Evolutionary conservation across 2,888 invertebrate species (phyloP).

Genomic region (Zelleria hepariella): DNA sequence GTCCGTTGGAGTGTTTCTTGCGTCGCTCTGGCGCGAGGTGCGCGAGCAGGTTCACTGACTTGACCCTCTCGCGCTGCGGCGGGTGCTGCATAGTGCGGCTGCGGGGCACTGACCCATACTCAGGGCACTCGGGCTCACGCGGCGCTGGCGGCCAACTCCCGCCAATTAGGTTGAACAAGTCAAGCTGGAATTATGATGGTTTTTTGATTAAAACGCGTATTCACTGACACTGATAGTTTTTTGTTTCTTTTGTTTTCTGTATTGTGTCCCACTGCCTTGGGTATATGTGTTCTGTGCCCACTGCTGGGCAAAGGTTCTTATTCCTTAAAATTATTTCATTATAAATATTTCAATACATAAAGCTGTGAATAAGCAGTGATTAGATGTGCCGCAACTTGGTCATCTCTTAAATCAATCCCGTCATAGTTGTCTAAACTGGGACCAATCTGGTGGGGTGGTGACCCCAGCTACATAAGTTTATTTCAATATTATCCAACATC

Average conservation of each 20-base stretch:
- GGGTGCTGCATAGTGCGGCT: slow-evolving; percentile 50
- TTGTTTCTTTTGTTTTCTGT: neutral
- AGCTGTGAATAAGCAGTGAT: no score
- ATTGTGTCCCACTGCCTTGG: no score
- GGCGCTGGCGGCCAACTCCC: slow-evolving; percentile 66
- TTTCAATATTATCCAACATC: no score
- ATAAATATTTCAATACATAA: no score
- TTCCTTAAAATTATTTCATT: no score
- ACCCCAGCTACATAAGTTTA: no score
- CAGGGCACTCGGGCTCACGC: slow-evolving; percentile 36
- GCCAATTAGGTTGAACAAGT: slow-evolving; percentile 58
- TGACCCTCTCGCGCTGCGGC: slow-evolving; percentile 60
- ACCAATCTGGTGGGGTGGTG: no score
- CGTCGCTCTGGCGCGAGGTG: slow-evolving; percentile 63
- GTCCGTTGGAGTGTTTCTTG: slow-evolving; percentile 32
- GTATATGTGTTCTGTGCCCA: no score
- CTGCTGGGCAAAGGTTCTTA: no score
- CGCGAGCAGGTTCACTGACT: slow-evolving; percentile 72
- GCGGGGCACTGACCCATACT: slow-evolving; percentile 47
- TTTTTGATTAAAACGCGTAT: neutral
- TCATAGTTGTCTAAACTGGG: no score
- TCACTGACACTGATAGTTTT: neutral
- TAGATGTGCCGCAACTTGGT: no score
- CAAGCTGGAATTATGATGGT: slow-evolving; percentile 35
- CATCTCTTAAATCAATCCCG: no score